phyloP scores from a whole-genome alignment of 2,797 vertebrate genomes.

The Ambastaia sidthimunki region DNA sequence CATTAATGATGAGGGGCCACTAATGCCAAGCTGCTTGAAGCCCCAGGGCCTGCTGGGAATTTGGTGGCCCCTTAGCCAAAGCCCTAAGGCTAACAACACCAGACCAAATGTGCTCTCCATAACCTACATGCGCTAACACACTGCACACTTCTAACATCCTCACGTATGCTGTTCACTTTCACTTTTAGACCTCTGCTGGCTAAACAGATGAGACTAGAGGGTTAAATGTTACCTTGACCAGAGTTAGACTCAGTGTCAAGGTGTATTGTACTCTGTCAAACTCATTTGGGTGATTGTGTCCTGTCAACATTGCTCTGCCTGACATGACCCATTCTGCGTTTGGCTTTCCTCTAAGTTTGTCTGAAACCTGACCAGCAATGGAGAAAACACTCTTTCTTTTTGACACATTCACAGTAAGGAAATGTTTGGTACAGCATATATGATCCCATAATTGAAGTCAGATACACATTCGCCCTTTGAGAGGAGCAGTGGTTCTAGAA shows the following conservation, averaged over 20 bases:
- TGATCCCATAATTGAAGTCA: constrained; percentile 70
- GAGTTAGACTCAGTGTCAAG: constrained; percentile 43
- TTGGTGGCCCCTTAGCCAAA: constrained; percentile 80
- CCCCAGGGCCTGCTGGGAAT: constrained; percentile 74
- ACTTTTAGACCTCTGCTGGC: constrained; percentile 27
- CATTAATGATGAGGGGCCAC: constrained; percentile 76
- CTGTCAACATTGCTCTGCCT: constrained; percentile 52
- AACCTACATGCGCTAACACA: constrained; percentile 26
- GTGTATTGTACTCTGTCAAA: constrained; percentile 19
- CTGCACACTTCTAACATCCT: constrained; percentile 1
- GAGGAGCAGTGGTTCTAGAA: constrained; percentile 57
- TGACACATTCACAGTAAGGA: constrained; percentile 56
- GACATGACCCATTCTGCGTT: constrained; percentile 50
- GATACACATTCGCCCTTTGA: constrained; percentile 61
- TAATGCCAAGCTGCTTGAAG: constrained; percentile 73
- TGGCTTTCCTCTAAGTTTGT: constrained; percentile 2
- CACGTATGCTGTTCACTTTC: constrained; percentile 32
- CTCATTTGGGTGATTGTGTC: constrained; percentile 42
- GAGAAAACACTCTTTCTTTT: constrained; percentile 57
- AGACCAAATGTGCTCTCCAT: constrained; percentile 31
- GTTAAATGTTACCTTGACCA: constrained; percentile 33
- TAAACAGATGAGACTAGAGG: constrained; percentile 14
- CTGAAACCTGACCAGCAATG: constrained; percentile 60
- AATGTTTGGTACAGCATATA: constrained; percentile 63
- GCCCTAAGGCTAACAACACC: constrained; percentile 71